Percentiles rank a stretch among this genome's conserved stretches.
phyloP scores from a whole-genome alignment of 2,888 invertebrate species.

The Troglohyphantes excavatus region DNA sequence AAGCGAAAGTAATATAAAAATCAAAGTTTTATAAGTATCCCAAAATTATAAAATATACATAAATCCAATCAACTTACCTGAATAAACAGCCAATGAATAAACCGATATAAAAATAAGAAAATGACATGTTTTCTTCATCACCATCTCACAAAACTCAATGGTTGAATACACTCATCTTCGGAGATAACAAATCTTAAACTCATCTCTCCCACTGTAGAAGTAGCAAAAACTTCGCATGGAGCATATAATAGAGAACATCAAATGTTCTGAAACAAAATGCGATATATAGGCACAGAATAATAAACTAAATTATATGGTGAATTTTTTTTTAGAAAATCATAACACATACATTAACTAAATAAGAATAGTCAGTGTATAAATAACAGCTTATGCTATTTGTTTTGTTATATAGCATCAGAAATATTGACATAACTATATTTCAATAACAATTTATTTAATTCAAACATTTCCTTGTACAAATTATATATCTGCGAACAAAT shows the following conservation, averaged over 20 bases:
- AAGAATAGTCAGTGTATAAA: no score
- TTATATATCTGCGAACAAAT: no score
- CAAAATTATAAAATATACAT: no score
- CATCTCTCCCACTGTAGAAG: slow-evolving; percentile 15
- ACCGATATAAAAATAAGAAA: slow-evolving; percentile 77
- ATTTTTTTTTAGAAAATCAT: background rate
- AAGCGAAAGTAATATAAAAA: no score
- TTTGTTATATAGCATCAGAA: no score
- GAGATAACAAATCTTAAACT: slow-evolving; percentile 33
- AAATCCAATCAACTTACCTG: slow-evolving; percentile 68
- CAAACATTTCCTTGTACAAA: no score
- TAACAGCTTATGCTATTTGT: no score
- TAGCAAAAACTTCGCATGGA: slow-evolving; percentile 56
- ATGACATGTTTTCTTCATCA: slow-evolving; percentile 77
- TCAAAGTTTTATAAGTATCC: no score
- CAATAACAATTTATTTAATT: no score
- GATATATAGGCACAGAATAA: no score
- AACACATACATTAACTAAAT: no score
- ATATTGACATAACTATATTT: no score
- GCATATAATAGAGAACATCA: slow-evolving; percentile 48
- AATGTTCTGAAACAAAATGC: slow-evolving; percentile 47
- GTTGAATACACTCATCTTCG: slow-evolving; percentile 54
- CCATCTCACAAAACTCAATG: slow-evolving; percentile 69
- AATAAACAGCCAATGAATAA: slow-evolving; percentile 72
- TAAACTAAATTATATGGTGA: background rate